A percentile compares a stretch with the other conserved stretches of the same genome.
Evolutionary conservation across 2,888 invertebrate species (phyloP).

Genomic region (Hypsopygia costalis): DNA sequence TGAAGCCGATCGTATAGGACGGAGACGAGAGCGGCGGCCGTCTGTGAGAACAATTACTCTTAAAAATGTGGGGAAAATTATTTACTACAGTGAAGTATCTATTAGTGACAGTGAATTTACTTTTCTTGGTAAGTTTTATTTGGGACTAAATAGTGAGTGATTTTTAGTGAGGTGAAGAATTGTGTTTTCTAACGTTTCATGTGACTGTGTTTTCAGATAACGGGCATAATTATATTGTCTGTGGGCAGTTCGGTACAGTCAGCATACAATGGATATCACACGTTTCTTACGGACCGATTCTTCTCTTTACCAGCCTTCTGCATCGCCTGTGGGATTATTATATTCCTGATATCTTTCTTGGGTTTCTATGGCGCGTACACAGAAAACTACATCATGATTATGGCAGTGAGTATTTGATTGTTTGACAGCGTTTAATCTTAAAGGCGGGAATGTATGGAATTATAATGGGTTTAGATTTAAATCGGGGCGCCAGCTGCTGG

Average conservation of each 20-base stretch:
- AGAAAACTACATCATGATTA: slow-evolving; percentile 90
- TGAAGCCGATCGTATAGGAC: slow-evolving; percentile 46
- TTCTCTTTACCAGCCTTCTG: slow-evolving; percentile 87
- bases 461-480: slow-evolving; percentile 15
- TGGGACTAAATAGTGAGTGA: slow-evolving; percentile 7
- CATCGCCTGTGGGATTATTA: slow-evolving; percentile 85
- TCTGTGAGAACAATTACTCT: slow-evolving; percentile 22
- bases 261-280: slow-evolving; percentile 83
- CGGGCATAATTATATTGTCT: slow-evolving; percentile 88
- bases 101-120: slow-evolving; percentile 59
- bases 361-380: slow-evolving; percentile 94
- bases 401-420: slow-evolving; percentile 82
- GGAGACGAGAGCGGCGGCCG: slow-evolving; percentile 29
- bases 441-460: slow-evolving; percentile 9
- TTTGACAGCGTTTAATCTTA: background rate
- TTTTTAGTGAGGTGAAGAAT: background rate
- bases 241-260: slow-evolving; percentile 86
- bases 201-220: slow-evolving; percentile 82
- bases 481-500: slow-evolving; percentile 14
- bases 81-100: slow-evolving; percentile 70
- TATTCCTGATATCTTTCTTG: slow-evolving; percentile 90
- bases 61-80: slow-evolving; percentile 66
- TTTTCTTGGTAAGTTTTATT: slow-evolving; percentile 64
- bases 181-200: slow-evolving; percentile 12
- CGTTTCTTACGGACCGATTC: slow-evolving; percentile 84